Base-by-base conservation (phyloP, 2,113 vertebrate genomes). In the Eudorcas thomsonii region DNA sequence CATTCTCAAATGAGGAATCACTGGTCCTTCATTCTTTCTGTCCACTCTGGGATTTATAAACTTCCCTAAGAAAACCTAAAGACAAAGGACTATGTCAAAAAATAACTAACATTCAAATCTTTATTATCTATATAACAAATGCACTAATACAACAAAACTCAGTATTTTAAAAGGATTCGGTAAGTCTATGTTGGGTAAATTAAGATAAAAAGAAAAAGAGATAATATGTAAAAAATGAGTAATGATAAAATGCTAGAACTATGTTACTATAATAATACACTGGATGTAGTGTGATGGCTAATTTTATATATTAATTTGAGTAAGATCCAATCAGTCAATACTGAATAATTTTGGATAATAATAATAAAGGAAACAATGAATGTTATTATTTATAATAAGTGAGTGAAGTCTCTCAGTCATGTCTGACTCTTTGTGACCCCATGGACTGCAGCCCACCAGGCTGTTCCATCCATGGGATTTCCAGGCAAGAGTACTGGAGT, bases 391-490 rank as follows among this genome's bases (percentile, higher is more conserved):
- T 16, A 36, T 71, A 19, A 71, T 21, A 71, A 71, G 55, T 57
- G 55, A 57, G 21, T 57, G 55, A 57, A 57, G 64, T n/a, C 4
- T 2, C 64, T 67, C 33, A 19, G 64, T 67, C 8, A 0, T n/a
- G 64, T n/a, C 64, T 2, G 0, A 19, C 64, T 19, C 8, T 19
- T 67, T 0, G 2, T 0, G 1, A n/a, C 16, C 4, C 33, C 33
- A 36, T 36, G 33, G 64, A 67, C 64, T 67, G 16, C 64, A 67
- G 64, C 33, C 64, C 2, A 67, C 64, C 33, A 19, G 64, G 17
- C 17, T 36, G 33, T 8, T 67, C 64, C 2, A 0, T 21, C 33
- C 64, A 67, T 67, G 33, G 64, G 64, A 67, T 67, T 36, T 67
- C 17, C 8, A 67, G 33, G 33, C 33, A 36, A 67, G 17, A 67